Conservation (phyloP, 2,888 invertebrate genomes). For the Agelastica alni region DNA sequence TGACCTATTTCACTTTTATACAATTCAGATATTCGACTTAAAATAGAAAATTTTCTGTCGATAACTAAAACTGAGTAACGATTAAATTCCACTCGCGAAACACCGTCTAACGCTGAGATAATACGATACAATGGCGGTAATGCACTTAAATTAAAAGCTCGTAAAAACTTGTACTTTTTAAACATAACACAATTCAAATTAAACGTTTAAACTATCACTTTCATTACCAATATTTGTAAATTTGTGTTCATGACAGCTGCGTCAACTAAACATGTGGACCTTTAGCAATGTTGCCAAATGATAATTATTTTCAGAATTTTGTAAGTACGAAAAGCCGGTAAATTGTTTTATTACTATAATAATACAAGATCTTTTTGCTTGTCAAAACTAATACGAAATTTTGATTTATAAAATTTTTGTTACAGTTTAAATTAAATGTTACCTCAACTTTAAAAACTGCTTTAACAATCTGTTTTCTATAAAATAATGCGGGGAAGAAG, state of each 20-base stretch:
- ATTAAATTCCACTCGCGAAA: constrained; percentile 17
- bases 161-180: background rate
- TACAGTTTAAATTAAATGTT: too few relatives aligned
- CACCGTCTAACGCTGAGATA: background rate
- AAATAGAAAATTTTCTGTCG: constrained; percentile 6
- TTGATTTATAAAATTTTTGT: too few relatives aligned
- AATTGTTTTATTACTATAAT: too few relatives aligned
- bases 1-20: constrained; percentile 20
- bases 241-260: background rate
- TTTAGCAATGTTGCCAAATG: background rate
- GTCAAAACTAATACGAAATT: too few relatives aligned
- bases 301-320: too few relatives aligned
- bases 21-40: constrained; percentile 10
- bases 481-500: too few relatives aligned
- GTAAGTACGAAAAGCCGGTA: too few relatives aligned
- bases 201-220: too few relatives aligned
- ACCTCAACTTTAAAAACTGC: too few relatives aligned
- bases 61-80: constrained; percentile 8
- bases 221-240: background rate
- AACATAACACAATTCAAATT: too few relatives aligned
- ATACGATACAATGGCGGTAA: background rate
- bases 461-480: too few relatives aligned
- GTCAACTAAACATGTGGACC: background rate
- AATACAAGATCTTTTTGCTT: too few relatives aligned
- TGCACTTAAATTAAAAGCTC: background rate